Base-by-base conservation (phyloP, 1,140 invertebrate genomes). In the Pachypsylla venusta region DNA sequence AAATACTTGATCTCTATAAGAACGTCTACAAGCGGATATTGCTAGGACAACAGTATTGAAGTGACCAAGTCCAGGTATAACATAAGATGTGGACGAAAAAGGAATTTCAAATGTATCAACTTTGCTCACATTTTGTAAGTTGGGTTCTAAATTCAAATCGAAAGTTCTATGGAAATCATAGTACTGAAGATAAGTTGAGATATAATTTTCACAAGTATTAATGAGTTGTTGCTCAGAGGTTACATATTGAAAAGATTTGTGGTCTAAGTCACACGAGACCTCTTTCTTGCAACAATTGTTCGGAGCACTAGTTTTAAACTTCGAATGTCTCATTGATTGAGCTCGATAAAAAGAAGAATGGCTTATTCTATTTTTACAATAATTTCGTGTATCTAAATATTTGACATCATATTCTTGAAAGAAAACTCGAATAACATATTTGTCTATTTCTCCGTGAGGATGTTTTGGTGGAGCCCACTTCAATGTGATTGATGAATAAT, bases 401-500 rank as follows among this genome's bases (percentile, higher is more conserved):
- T 28, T 12, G 19, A 53, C 25, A 22, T 66, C 61, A 13, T 64
- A 57, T 14, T 57, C 60, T 24, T 75, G 73, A 60, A 70, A 70
- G 16, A 75, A 73, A 7, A 81, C 81, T 54, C 75, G 75, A 1
- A 98, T 77, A n/a, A 78, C 74, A 71, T 95, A 97, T 64, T 83
- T 73, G 0, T 80, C 83, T 3, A 97, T 76, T 61, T 83, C 82
- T 4, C 93, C 93, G 70, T 94, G 89, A 0, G 85, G 81, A 27
- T 79, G 67, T 0, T 68, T 60, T 0, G 91, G 91, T 13, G 84
- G 80, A 54, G 75, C 66, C 93, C 93, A 97, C 2, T 71, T 74
- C 2, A 96, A 75, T 19, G 75, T 70, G 1, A 91, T 74, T 35
- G 82, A 77, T 65, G 77, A 75, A 58, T 78, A 78, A 0, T 77